These are phyloP conservation scores for Camponotus fellah DNA, from an alignment of 2,888 invertebrate species.

Conservation along the genomic window DNA sequence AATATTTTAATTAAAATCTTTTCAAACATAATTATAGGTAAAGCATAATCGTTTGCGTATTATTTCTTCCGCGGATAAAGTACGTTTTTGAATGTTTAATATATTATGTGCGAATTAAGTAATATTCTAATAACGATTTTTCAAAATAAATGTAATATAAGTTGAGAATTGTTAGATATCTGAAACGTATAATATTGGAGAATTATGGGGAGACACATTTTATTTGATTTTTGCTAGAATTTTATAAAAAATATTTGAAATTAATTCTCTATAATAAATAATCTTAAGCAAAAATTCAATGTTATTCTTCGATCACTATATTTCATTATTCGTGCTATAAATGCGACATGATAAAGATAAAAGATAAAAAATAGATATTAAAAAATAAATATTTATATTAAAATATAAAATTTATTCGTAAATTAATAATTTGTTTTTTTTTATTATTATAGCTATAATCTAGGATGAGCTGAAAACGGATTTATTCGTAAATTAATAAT, in stretches of 20 bases:
- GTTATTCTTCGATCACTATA: background rate
- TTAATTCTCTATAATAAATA: background rate
- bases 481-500: background rate
- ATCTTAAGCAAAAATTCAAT: background rate
- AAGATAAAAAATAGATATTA: background rate
- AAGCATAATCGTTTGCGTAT: too few relatives aligned
- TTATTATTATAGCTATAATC: slow-evolving; percentile 31
- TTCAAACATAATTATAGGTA: background rate
- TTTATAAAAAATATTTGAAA: background rate
- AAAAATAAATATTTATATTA: background rate
- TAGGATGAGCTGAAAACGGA: slow-evolving; percentile 43
- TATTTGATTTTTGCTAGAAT: background rate
- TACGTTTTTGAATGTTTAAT: background rate
- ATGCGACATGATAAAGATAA: background rate
- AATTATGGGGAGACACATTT: background rate
- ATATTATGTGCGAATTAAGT: background rate
- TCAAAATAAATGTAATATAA: background rate
- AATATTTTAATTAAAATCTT: background rate
- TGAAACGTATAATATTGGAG: background rate
- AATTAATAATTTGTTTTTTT: background rate
- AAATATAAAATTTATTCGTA: background rate
- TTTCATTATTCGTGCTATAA: background rate
- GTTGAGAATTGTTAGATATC: background rate
- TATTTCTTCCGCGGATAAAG: background rate
- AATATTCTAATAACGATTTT: background rate